Percentiles rank a stretch among this genome's conserved stretches.
These are phyloP conservation scores for Sarcophaga subvicina DNA, from an alignment of 2,888 invertebrate genomes.

Conservation along the genomic window DNA sequence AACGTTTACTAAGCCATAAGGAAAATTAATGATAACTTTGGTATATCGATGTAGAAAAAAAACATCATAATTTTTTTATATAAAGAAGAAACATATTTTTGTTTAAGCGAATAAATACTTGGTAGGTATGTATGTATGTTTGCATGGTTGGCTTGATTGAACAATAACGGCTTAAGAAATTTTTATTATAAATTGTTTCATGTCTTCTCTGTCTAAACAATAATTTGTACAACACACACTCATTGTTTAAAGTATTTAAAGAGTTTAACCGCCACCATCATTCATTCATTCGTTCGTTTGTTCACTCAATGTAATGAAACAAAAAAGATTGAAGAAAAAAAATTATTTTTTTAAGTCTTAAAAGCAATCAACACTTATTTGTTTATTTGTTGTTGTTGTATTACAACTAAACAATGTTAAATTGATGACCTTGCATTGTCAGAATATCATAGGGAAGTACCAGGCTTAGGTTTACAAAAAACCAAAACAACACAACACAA, in stretches of 20 bases:
- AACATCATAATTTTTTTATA: slow-evolving; percentile 16
- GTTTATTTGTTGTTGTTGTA: slow-evolving; percentile 6
- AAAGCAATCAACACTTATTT: slow-evolving; percentile 65
- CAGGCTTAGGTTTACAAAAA: not conserved
- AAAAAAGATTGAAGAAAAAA: not conserved
- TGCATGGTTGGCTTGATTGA: slow-evolving; percentile 14
- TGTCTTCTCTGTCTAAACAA: slow-evolving; percentile 35
- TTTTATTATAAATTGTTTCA: slow-evolving; percentile 30
- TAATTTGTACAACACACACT: slow-evolving; percentile 34
- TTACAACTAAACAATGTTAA: not conserved
- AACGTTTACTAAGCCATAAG: not conserved
- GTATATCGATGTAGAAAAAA: not conserved
- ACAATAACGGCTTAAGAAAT: slow-evolving; percentile 1
- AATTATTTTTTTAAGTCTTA: not conserved
- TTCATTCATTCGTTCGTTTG: not conserved
- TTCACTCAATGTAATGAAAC: not conserved
- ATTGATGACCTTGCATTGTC: slow-evolving; percentile 66
- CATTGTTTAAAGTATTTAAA: slow-evolving; percentile 35
- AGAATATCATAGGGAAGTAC: not conserved
- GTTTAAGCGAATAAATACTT: too few species aligned
- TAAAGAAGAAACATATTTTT: not conserved
- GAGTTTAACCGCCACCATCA: not conserved
- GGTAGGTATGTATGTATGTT: too few species aligned
- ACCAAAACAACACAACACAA: not conserved
- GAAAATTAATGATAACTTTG: slow-evolving; percentile 50